Percentiles rank a stretch among this genome's conserved stretches.
Conservation (phyloP, 2,888 invertebrate species). For the Dastarcus helophoroides region DNA sequence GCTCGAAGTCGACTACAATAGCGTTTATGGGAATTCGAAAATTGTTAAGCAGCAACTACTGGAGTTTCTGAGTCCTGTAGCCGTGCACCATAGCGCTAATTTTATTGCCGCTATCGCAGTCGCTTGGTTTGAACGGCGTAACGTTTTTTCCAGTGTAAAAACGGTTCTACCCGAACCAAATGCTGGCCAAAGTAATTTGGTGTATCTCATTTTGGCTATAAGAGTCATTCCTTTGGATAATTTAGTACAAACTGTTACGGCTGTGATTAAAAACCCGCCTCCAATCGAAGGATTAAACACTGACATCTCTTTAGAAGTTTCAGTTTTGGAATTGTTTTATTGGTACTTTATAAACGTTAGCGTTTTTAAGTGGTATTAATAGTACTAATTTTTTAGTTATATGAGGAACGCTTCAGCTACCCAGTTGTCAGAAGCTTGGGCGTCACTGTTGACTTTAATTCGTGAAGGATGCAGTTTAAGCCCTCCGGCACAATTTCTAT, state of each 20-base stretch:
- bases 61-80: constrained; percentile 74
- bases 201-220: constrained; percentile 67
- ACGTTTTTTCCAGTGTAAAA: constrained; percentile 38
- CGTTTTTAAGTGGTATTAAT: background rate
- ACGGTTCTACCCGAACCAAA: constrained; percentile 51
- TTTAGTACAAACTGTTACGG: constrained; percentile 68
- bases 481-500: constrained; percentile 68
- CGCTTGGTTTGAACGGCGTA: constrained; percentile 69
- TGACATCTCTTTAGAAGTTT: constrained; percentile 60
- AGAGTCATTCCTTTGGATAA: constrained; percentile 76
- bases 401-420: constrained; percentile 55
- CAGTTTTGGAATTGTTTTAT: constrained; percentile 71
- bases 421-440: constrained; percentile 69
- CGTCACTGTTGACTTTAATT: constrained; percentile 59
- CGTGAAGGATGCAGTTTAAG: constrained; percentile 60
- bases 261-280: constrained; percentile 69
- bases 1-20: constrained; percentile 38
- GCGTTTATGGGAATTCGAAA: constrained; percentile 49
- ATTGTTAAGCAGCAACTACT: constrained; percentile 67
- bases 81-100: constrained; percentile 68
- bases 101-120: constrained; percentile 75
- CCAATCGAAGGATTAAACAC: constrained; percentile 47
- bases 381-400: constrained; percentile 34
- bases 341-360: constrained; percentile 32
- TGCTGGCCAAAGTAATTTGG: constrained; percentile 60